A percentile compares a stretch with the other conserved stretches of the same genome.
These are phyloP conservation scores for Styela clava DNA, from an alignment of 23 tunicate genomes.

Conservation along the genomic window DNA sequence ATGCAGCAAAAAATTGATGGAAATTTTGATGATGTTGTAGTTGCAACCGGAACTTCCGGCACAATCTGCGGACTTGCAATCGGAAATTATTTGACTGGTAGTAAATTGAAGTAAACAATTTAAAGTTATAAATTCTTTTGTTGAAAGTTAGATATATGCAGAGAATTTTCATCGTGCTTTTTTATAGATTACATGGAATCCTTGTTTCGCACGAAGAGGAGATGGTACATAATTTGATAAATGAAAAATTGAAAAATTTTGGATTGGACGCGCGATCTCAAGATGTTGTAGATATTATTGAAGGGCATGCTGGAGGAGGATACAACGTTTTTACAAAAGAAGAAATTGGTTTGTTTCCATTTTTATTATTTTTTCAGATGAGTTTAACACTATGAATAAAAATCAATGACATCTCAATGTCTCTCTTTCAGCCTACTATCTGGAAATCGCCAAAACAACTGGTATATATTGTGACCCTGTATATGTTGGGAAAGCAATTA, in stretches of 20 bases:
- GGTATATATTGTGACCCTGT: slow-evolving; percentile 77
- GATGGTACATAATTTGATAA: slow-evolving; percentile 49
- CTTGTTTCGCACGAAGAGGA: slow-evolving; percentile 44
- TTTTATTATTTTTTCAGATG: too few species aligned
- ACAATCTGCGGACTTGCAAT: slow-evolving; percentile 62
- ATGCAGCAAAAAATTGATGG: slow-evolving; percentile 33
- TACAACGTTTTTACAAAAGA: slow-evolving; percentile 56
- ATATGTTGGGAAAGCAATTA: slow-evolving; percentile 81
- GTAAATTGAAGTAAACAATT: slow-evolving; percentile 38
- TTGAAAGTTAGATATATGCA: too few species aligned
- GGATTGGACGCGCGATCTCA: slow-evolving; percentile 31
- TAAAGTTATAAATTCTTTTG: too few species aligned
- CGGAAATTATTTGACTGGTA: slow-evolving; percentile 71
- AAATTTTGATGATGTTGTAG: slow-evolving; percentile 55
- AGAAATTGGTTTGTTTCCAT: slow-evolving; percentile 24
- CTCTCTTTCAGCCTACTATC: slow-evolving; percentile 21
- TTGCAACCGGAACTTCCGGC: slow-evolving; percentile 88
- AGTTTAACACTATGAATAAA: too few species aligned
- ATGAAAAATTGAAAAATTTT: slow-evolving; percentile 49
- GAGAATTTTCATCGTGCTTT: not conserved
- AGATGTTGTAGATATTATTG: slow-evolving; percentile 72
- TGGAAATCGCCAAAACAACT: slow-evolving; percentile 36
- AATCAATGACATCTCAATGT: not conserved
- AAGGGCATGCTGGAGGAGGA: slow-evolving; percentile 81
- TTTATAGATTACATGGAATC: slow-evolving; percentile 85